A percentile compares a stretch with the other conserved stretches of the same genome.
phyloP scores from a whole-genome alignment of 2,888 invertebrate species.

The Ceramica pisi region DNA sequence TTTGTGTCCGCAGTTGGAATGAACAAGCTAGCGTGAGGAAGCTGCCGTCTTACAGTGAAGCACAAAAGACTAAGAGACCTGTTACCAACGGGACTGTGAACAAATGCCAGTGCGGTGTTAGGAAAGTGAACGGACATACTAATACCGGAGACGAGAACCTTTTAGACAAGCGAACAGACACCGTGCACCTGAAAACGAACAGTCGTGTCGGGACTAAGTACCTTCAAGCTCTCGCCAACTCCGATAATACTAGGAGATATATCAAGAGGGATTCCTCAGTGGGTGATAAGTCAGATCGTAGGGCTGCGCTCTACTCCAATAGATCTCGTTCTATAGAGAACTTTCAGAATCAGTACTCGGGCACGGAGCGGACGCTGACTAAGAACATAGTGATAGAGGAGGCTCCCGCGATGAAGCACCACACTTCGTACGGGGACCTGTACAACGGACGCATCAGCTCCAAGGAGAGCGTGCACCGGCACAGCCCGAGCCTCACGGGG shows the following conservation, averaged over 20 bases:
- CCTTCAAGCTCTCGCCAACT: slow-evolving; percentile 86
- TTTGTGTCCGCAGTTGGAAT: slow-evolving; percentile 86
- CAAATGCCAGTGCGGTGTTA: slow-evolving; percentile 87
- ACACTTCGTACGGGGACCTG: slow-evolving; percentile 87
- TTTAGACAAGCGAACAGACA: slow-evolving; percentile 72
- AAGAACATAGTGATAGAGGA: slow-evolving; percentile 82
- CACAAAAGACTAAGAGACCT: slow-evolving; percentile 89
- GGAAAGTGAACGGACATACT: slow-evolving; percentile 82
- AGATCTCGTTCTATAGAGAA: slow-evolving; percentile 89
- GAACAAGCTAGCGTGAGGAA: slow-evolving; percentile 89
- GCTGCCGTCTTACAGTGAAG: slow-evolving; percentile 89
- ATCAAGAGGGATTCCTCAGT: slow-evolving; percentile 85
- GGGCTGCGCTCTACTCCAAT: slow-evolving; percentile 77
- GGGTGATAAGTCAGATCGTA: slow-evolving; percentile 81
- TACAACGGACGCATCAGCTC: slow-evolving; percentile 86
- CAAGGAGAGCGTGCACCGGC: slow-evolving; percentile 86
- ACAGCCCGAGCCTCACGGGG: slow-evolving; percentile 85
- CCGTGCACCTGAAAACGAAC: slow-evolving; percentile 83
- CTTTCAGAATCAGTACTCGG: slow-evolving; percentile 81
- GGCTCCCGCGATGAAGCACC: slow-evolving; percentile 82
- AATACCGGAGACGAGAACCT: slow-evolving; percentile 74
- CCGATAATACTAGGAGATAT: slow-evolving; percentile 78
- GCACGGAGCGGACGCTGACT: slow-evolving; percentile 74
- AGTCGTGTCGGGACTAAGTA: slow-evolving; percentile 88
- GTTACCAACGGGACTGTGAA: slow-evolving; percentile 84